Evolutionary conservation across 1,140 invertebrate species (phyloP), one percentile per base, ranked within the genome.

Genomic region (Lordiphosa mommai): DNA sequence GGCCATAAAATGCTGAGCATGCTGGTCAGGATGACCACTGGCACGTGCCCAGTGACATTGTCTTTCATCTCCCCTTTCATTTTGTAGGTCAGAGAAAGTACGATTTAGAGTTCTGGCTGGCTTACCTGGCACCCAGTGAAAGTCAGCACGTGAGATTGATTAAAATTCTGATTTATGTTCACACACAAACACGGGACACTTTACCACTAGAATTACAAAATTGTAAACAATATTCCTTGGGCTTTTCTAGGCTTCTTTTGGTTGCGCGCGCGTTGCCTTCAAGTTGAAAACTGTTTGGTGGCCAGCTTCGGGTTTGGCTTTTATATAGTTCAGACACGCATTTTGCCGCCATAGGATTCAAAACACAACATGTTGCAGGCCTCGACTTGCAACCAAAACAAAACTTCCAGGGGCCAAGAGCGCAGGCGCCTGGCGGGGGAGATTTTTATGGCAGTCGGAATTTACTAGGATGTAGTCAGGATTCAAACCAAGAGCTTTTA

Each of bases 361-460:
- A 82, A 82, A 82, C 76, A 82, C 76, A 82, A 82, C 76, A 70
- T 56, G 76, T 84, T 82, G 77, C 71, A 84, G 17, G 40, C 20
- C 27, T 29, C 33, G 6, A 33, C 57, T 56, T 64, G 61, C 71
- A 73, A 80, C 58, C 38, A 82, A 69, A 80, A 82, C 76, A 82
- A 82, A 44, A 44, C 47, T 49, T 63, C 43, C 55, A 55, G 38
- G 1, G 4, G 0, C 0, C 1, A 14, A 30, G 7, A 8, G 58
- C 77, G 71, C 76, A 67, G 47, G 41, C 77, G 66, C 32, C 13
- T 13, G 12, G 3, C 27, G 38, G 27, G 17, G 20, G 5, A 23
- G 20, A 23, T 23, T 23, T 17, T 23, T 23, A 23, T 23, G 20
- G 48, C 36, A 44, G 16, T 10, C 9, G 4, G 27, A 4, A 23